Base-by-base conservation (phyloP, 2,113 vertebrate species). In the Entosphenus tridentatus region DNA sequence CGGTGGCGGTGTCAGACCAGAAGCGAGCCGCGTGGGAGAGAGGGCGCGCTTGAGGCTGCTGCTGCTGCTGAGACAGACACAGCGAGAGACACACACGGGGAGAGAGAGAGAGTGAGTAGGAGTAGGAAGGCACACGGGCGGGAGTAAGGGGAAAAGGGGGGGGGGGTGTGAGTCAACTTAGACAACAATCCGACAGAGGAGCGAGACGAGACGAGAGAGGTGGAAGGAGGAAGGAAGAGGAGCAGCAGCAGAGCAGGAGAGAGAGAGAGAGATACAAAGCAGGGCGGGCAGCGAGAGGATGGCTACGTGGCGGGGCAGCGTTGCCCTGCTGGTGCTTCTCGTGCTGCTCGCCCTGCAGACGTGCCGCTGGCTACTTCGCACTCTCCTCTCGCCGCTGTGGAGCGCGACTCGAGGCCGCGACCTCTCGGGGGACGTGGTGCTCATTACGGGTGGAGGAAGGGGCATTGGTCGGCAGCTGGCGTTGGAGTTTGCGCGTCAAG, bases 391-490 rank as follows among this genome's bases (percentile, higher is more conserved):
- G 12, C 67, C 78, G 74, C 68, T 89, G 76, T 68, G 88, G 74
- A 87, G 89, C 12, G 77, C 79, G 78, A 79, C 76, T 68, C 81
- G 80, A 69, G 86, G 4, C 21, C 39, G 84, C 72, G 87, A 86
- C 77, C 78, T 96, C 80, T 74, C 75, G 73, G 78, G 76, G 76
- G 91, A 96, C 74, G 83, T 77, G 73, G 89, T 96, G 57, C 81
- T 97, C 75, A 79, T 97, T 79, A 97, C 93, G 68, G 93, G 93
- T 10, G 91, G 93, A 68, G 93, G 93, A 75, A 78, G 91, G 70
- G 93, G 93, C 77, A 97, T 97, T 78, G 93, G 93, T 2, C 86
- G 89, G 55, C 84, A 91, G 76, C 82, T 97, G 75, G 93, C 89
- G 55, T 79, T 76, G 73, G 88, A 95, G 78, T 96, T 97, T 14